Evolutionary conservation across 2,797 vertebrate species (phyloP).

Genomic region (Ispidina lecontei): DNA sequence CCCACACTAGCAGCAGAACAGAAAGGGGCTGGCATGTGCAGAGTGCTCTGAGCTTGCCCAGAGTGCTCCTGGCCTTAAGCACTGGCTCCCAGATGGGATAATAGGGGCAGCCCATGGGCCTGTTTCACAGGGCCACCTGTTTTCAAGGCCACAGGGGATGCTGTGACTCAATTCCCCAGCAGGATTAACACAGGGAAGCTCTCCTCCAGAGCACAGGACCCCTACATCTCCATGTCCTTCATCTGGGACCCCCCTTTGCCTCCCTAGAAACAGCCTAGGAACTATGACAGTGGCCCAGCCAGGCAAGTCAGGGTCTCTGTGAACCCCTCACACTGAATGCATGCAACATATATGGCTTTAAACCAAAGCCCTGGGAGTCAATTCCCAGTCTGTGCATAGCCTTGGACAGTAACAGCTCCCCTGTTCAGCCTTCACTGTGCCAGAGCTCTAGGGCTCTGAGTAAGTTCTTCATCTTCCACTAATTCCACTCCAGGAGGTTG

Average conservation of each 20-base stretch:
- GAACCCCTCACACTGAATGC: neutral
- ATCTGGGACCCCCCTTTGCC: neutral
- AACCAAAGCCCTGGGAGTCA: neutral
- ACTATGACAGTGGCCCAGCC: neutral
- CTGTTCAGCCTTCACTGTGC: neutral
- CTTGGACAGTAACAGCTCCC: neutral
- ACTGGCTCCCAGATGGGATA: neutral
- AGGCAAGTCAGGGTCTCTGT: neutral
- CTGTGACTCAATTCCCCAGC: neutral
- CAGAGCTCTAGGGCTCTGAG: neutral
- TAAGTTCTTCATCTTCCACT: neutral
- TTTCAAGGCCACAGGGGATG: accelerated
- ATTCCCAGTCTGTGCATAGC: neutral
- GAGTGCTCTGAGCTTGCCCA: neutral
- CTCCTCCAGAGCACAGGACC: accelerated
- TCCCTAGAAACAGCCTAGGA: neutral
- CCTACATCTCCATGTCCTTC: neutral
- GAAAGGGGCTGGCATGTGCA: neutral
- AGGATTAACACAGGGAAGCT: neutral
- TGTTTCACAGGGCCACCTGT: neutral
- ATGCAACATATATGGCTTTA: accelerated
- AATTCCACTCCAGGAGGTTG: neutral
- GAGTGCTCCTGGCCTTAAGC: neutral
- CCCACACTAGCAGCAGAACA: neutral
- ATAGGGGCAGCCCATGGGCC: neutral